Evolutionary conservation across 2,888 invertebrate species (phyloP).

Genomic region (Eupeodes luniger): DNA sequence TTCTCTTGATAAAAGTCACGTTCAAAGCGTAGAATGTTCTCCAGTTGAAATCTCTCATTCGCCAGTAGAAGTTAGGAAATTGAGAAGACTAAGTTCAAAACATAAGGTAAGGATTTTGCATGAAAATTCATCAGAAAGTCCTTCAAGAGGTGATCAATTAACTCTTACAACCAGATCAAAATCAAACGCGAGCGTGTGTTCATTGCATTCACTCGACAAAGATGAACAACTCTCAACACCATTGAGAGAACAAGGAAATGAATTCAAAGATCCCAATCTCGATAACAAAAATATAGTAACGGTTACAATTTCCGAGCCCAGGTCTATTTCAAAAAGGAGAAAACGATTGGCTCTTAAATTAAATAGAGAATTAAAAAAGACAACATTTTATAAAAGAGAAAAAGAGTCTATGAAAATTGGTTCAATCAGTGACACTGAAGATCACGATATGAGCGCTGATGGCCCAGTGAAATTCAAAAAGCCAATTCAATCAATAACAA

Average conservation of each 20-base stretch:
- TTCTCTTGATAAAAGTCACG: neutral
- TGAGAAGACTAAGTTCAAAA: neutral
- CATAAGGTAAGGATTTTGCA: neutral
- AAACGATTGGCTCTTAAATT: constrained; percentile 36
- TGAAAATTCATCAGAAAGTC: neutral
- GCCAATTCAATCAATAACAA: neutral
- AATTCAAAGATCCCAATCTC: neutral
- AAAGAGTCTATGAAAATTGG: neutral
- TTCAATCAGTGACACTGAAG: neutral
- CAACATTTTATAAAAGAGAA: neutral
- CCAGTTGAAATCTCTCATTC: neutral
- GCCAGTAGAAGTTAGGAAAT: neutral
- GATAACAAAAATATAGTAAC: neutral
- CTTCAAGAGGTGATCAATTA: neutral
- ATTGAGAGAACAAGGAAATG: neutral
- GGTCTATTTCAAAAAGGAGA: constrained; percentile 10
- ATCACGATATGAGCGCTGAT: neutral
- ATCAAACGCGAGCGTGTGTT: neutral
- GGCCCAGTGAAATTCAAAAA: neutral
- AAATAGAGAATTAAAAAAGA: neutral
- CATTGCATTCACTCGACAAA: neutral
- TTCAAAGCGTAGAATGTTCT: neutral
- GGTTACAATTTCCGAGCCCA: neutral
- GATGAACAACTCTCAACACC: neutral
- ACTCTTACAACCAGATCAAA: neutral